A percentile compares a stretch with the other conserved stretches of the same genome.
Evolutionary conservation across 2,797 vertebrate genomes (phyloP).

Genomic region (Molossus alvarezi): DNA sequence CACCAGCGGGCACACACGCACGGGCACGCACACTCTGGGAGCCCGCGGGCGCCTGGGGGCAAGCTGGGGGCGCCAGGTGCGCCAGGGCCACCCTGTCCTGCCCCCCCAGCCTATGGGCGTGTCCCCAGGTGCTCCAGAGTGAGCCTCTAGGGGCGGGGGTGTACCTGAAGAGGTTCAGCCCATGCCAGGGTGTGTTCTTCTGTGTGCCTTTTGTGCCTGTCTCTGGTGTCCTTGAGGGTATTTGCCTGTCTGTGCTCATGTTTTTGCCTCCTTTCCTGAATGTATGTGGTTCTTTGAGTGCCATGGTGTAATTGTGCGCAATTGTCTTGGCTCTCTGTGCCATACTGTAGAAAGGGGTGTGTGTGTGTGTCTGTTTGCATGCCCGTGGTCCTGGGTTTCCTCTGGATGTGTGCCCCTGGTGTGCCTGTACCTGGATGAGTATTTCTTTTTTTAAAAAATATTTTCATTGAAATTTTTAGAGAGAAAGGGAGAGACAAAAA

Average conservation of each 20-base stretch:
- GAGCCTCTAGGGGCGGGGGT: neutral
- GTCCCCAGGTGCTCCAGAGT: slow-evolving; percentile 67
- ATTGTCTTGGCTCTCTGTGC: neutral
- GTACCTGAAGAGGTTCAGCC: slow-evolving; percentile 1
- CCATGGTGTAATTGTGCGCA: neutral
- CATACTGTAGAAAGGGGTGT: too few relatives aligned
- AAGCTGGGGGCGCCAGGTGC: slow-evolving; percentile 75
- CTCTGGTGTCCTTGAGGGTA: slow-evolving; percentile 65
- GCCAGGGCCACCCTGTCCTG: neutral
- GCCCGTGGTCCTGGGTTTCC: slow-evolving; percentile 8
- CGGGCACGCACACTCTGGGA: slow-evolving; percentile 53
- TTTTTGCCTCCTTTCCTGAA: slow-evolving; percentile 34
- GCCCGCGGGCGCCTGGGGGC: slow-evolving; percentile 35
- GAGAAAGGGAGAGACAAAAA: too few relatives aligned
- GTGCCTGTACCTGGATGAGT: slow-evolving; percentile 33
- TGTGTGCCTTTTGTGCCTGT: neutral
- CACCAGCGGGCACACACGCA: slow-evolving; percentile 43
- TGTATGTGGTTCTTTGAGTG: neutral
- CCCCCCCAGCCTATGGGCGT: slow-evolving; percentile 66
- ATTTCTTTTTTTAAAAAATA: neutral
- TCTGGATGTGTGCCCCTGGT: neutral
- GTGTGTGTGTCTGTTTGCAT: neutral
- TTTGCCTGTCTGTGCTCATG: slow-evolving; percentile 41
- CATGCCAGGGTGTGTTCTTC: slow-evolving; percentile 53
- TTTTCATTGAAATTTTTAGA: too few relatives aligned